phyloP scores from a whole-genome alignment of 1,140 invertebrate genomes.

The Zaprionus africanus region DNA sequence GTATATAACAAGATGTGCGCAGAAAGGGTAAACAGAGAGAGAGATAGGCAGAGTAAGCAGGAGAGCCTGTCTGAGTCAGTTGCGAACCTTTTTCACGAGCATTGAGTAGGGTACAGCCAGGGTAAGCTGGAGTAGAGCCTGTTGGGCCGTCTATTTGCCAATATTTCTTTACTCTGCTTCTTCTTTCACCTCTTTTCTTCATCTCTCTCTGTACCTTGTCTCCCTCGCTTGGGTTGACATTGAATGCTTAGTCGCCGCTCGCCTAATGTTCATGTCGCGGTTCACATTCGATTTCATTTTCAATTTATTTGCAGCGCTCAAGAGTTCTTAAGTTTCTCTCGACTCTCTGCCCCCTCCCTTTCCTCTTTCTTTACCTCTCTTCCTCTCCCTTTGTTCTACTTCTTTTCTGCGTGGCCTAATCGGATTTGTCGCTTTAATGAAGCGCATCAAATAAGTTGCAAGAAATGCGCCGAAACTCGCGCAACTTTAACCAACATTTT shows the following conservation, averaged over 20 bases:
- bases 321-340: conserved; percentile 11
- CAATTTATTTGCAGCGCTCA: conserved; percentile 67
- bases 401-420: conserved; percentile 46
- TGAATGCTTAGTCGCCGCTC: conserved; percentile 79
- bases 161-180: conserved; percentile 47
- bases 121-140: conserved; percentile 26
- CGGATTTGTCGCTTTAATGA: conserved; percentile 82
- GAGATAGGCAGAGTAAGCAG: not conserved
- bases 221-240: conserved; percentile 55
- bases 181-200: conserved; percentile 27
- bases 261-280: conserved; percentile 82
- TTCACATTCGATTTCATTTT: conserved; percentile 80
- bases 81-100: conserved; percentile 25
- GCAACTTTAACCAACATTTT: conserved; percentile 48
- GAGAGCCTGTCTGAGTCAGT: not conserved
- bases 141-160: conserved; percentile 60
- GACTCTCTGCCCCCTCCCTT: not conserved
- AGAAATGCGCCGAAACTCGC: conserved; percentile 79
- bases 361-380: not conserved
- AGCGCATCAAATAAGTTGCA: conserved; percentile 74
- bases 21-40: not conserved
- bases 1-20: too few species aligned
- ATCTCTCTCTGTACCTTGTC: conserved; percentile 1
- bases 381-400: not conserved
- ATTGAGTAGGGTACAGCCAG: conserved; percentile 67